These are phyloP conservation scores for Mythimna ferrago DNA, from an alignment of 2,888 invertebrate species.

Conservation along the genomic window DNA sequence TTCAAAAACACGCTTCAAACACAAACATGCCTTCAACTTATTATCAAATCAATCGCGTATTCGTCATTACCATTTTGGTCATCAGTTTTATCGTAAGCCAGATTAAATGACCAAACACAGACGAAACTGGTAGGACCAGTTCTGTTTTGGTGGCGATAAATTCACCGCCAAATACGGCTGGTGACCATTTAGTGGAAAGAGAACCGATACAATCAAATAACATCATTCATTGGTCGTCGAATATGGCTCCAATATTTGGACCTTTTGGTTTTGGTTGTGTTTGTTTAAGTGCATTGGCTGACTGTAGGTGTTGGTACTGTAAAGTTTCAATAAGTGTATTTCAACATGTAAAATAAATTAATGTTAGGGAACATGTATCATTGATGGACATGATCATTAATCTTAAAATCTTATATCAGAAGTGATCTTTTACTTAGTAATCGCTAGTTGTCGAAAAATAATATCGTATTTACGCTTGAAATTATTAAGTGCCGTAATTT, in stretches of 20 bases:
- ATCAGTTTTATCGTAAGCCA: slow-evolving; percentile 44
- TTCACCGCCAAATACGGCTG: slow-evolving; percentile 31
- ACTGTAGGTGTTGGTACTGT: not conserved
- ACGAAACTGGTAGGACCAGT: slow-evolving; percentile 49
- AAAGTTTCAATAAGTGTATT: not conserved
- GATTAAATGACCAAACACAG: slow-evolving; percentile 47
- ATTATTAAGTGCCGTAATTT: no score
- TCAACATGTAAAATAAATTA: not conserved
- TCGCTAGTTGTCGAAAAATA: no score
- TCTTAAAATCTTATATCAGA: no score
- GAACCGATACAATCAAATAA: slow-evolving; percentile 9
- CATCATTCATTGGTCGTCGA: slow-evolving; percentile 4
- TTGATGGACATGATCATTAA: no score
- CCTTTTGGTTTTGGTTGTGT: not conserved
- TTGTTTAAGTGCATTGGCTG: not conserved
- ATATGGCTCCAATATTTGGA: not conserved
- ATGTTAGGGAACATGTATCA: no score
- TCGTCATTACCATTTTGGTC: slow-evolving; percentile 24
- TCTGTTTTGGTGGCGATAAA: slow-evolving; percentile 38
- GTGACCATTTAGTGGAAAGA: slow-evolving; percentile 21
- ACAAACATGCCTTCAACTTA: not conserved
- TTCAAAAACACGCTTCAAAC: not conserved
- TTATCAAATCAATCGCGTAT: slow-evolving; percentile 16
- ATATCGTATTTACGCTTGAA: no score
- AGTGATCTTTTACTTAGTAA: no score